phyloP scores from a whole-genome alignment of 2,113 vertebrate genomes.

The Conger conger region DNA sequence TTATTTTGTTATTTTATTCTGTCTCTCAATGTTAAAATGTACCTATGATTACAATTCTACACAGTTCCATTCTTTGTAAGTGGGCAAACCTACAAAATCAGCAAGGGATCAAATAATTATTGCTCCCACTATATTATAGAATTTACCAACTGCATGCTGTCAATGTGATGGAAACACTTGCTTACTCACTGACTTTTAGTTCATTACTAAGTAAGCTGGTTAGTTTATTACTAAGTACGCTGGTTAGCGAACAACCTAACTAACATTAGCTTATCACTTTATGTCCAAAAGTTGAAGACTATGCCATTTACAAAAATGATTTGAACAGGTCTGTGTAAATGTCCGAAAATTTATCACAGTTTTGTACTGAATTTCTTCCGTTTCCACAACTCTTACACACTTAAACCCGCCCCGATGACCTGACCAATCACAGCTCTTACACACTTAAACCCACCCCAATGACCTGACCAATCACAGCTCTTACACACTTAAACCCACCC shows the following conservation, averaged over 20 bases:
- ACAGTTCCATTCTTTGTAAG: no score
- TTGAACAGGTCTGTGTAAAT: no score
- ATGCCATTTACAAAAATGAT: background rate
- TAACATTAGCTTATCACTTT: background rate
- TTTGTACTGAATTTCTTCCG: no score
- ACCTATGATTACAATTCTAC: no score
- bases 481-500: no score
- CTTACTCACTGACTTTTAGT: background rate
- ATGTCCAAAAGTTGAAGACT: background rate
- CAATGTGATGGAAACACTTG: background rate
- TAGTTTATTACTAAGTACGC: background rate
- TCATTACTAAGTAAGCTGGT: background rate
- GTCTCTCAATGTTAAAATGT: no score
- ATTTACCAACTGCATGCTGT: background rate
- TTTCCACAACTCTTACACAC: no score
- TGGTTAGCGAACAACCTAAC: background rate
- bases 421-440: background rate
- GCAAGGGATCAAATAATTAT: no score
- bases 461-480: background rate
- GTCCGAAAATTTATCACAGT: no score
- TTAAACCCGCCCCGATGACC: background rate
- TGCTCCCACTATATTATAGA: no score
- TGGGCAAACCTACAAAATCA: no score
- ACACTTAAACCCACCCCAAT: background rate
- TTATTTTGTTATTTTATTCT: no score